These are phyloP conservation scores for Cactoblastis cactorum DNA, from an alignment of 2,888 invertebrate genomes.

Conservation along the genomic window DNA sequence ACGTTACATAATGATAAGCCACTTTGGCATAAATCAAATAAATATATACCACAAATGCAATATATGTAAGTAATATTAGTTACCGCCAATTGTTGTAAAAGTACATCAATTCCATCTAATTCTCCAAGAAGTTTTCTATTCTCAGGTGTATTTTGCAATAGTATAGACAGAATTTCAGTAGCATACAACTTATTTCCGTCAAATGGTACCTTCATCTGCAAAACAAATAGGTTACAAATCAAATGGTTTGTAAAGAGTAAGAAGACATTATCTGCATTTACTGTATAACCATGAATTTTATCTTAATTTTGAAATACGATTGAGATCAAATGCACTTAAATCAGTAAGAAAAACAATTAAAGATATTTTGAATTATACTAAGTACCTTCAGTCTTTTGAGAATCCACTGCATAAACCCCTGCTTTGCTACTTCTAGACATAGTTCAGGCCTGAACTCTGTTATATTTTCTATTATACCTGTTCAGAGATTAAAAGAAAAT, in stretches of 20 bases:
- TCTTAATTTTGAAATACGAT: neutral
- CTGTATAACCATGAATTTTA: too few relatives aligned
- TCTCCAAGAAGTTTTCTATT: constrained; percentile 92
- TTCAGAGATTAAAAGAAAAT: constrained; percentile 21
- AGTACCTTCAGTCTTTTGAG: constrained; percentile 89
- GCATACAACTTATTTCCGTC: constrained; percentile 97
- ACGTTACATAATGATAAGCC: too few relatives aligned
- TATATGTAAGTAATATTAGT: constrained; percentile 25
- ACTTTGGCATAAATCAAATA: too few relatives aligned
- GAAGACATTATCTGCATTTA: too few relatives aligned
- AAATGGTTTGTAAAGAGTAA: too few relatives aligned
- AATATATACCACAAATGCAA: too few relatives aligned
- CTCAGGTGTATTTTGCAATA: constrained; percentile 93
- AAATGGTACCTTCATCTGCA: constrained; percentile 88
- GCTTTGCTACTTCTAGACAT: constrained; percentile 91
- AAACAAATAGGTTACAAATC: too few relatives aligned
- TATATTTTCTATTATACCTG: constrained; percentile 96
- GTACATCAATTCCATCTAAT: constrained; percentile 96
- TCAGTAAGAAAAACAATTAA: neutral
- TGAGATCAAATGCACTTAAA: too few relatives aligned
- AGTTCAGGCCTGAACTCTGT: constrained; percentile 93
- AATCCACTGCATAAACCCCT: constrained; percentile 95
- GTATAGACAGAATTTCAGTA: constrained; percentile 96
- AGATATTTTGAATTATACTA: neutral
- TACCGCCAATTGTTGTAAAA: constrained; percentile 96